phyloP scores from a whole-genome alignment of 1,140 invertebrate species.

The Melipona quadrifasciata region DNA sequence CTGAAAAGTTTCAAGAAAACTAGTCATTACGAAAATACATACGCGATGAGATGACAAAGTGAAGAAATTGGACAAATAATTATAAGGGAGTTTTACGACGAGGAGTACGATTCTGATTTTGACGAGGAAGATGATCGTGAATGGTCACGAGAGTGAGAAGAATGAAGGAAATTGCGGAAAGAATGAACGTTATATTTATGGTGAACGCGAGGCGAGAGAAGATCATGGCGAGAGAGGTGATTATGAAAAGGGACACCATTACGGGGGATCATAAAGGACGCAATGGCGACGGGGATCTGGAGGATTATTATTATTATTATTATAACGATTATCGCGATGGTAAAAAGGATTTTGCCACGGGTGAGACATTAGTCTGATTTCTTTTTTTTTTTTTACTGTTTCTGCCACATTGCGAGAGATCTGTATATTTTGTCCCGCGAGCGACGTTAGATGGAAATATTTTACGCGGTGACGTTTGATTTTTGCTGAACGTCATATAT shows the following conservation, averaged over 20 bases:
- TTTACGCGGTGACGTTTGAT: too few relatives aligned
- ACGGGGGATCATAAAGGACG: slow-evolving; percentile 58
- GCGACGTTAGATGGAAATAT: too few relatives aligned
- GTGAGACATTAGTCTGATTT: slow-evolving; percentile 54
- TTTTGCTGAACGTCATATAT: too few relatives aligned
- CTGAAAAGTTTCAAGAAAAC: slow-evolving; percentile 85
- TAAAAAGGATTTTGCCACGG: slow-evolving; percentile 67
- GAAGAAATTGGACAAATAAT: slow-evolving; percentile 86
- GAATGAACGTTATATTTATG: slow-evolving; percentile 82
- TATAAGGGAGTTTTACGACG: slow-evolving; percentile 88
- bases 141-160: slow-evolving; percentile 86
- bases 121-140: slow-evolving; percentile 90
- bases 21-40: slow-evolving; percentile 85
- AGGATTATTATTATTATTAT: slow-evolving; percentile 71
- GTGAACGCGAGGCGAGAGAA: slow-evolving; percentile 85
- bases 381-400: background rate
- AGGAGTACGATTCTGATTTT: slow-evolving; percentile 90
- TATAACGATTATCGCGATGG: slow-evolving; percentile 71
- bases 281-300: slow-evolving; percentile 67
- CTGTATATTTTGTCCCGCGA: too few relatives aligned
- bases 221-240: slow-evolving; percentile 71
- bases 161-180: slow-evolving; percentile 82
- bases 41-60: slow-evolving; percentile 85
- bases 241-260: slow-evolving; percentile 30
- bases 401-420: too few relatives aligned